Conservation (phyloP, 2,888 invertebrate species). For the Drosophila siamana region DNA sequence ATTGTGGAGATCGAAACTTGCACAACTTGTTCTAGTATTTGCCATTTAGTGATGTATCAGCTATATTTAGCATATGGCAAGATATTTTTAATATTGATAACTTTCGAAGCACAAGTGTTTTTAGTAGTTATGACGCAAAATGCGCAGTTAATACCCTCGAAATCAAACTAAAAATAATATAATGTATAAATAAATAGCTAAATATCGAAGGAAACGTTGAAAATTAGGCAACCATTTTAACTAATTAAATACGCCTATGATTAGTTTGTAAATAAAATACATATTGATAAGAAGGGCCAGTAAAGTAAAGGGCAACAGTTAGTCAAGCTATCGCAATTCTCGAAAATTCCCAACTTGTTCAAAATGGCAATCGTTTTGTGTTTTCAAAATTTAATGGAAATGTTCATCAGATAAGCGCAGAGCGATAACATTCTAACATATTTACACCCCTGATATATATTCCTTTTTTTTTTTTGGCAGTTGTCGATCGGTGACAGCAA, state of each 20-base stretch:
- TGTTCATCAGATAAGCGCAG: constrained; percentile 52
- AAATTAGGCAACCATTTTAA: too few relatives aligned
- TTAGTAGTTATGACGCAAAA: not conserved
- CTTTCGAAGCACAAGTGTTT: constrained; percentile 1
- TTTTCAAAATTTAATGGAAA: constrained; percentile 42
- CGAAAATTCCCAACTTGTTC: constrained; percentile 5
- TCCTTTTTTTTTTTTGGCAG: constrained; percentile 62
- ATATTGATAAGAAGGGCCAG: too few relatives aligned
- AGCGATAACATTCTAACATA: constrained; percentile 48
- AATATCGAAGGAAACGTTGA: too few relatives aligned
- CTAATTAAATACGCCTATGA: too few relatives aligned
- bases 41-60: not conserved
- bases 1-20: too few relatives aligned
- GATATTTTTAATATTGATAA: constrained; percentile 4
- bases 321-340: not conserved
- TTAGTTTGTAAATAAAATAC: too few relatives aligned
- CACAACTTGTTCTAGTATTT: too few relatives aligned
- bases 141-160: constrained; percentile 3
- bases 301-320: not conserved
- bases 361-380: constrained; percentile 22
- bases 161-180: not conserved
- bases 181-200: too few relatives aligned
- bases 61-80: not conserved
- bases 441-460: constrained; percentile 16
- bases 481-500: constrained; percentile 41